phyloP scores from a whole-genome alignment of 2,113 vertebrate genomes.

The Alaudala cheleensis region DNA sequence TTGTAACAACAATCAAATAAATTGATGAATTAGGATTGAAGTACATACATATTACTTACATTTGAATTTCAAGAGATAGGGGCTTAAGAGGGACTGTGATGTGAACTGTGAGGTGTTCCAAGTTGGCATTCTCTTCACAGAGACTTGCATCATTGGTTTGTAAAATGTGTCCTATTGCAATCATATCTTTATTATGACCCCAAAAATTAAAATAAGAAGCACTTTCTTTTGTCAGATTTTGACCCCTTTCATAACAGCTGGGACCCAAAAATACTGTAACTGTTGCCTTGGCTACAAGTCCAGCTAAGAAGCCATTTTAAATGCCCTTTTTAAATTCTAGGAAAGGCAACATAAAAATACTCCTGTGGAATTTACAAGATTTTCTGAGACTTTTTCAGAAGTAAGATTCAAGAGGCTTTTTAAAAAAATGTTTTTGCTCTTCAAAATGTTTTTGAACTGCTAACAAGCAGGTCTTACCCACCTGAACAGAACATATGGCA shows the following conservation, averaged over 20 bases:
- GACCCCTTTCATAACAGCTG: not conserved
- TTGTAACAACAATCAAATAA: not conserved
- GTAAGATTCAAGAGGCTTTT: not conserved
- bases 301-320: not conserved
- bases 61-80: not conserved
- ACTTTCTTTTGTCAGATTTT: not conserved
- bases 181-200: not conserved
- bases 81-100: not conserved
- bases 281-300: not conserved
- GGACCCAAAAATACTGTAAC: not conserved
- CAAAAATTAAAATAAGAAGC: not conserved
- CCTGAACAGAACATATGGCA: not conserved
- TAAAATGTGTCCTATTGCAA: not conserved
- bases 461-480: not conserved
- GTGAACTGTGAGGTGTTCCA: not conserved
- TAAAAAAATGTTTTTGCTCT: not conserved
- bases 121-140: not conserved
- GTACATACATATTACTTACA: not conserved
- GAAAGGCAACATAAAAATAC: not conserved
- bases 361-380: not conserved
- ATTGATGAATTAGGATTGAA: not conserved
- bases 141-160: not conserved
- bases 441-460: not conserved
- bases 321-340: not conserved
- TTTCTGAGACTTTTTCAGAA: not conserved